Percentiles rank a stretch among this genome's conserved stretches.
These are phyloP conservation scores for Brachynemurus nebulosus DNA, from an alignment of 2,888 invertebrate species.

Conservation along the genomic window DNA sequence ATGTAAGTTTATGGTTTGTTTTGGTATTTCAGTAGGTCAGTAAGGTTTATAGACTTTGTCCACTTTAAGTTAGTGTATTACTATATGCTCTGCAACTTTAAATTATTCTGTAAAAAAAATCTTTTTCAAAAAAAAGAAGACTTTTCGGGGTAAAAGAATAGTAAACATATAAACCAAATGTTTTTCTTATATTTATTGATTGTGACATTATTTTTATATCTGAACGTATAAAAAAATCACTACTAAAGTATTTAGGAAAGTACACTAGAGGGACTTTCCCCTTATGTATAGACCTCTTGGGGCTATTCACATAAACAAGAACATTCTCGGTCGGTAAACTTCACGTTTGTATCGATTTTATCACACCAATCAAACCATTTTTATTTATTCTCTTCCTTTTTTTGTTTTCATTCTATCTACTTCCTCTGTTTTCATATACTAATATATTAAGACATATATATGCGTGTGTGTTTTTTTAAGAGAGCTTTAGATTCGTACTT, in stretches of 20 bases:
- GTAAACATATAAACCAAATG: constrained; percentile 1
- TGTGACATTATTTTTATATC: background rate
- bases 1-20: constrained; percentile 26
- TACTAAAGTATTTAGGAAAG: constrained; percentile 29
- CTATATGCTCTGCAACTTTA: too few relatives aligned
- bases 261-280: constrained; percentile 28
- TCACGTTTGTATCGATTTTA: constrained; percentile 1
- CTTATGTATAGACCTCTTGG: constrained; percentile 5
- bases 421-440: background rate
- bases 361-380: background rate
- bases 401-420: background rate
- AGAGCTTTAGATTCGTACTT: too few relatives aligned
- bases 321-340: constrained; percentile 2
- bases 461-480: too few relatives aligned
- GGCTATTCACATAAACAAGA: constrained; percentile 4
- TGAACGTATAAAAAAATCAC: too few relatives aligned
- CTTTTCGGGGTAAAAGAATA: too few relatives aligned
- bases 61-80: too few relatives aligned
- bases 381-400: background rate
- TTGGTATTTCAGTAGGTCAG: constrained; percentile 25
- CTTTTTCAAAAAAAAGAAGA: too few relatives aligned
- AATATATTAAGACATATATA: too few relatives aligned
- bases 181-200: too few relatives aligned
- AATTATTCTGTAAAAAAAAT: too few relatives aligned
- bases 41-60: too few relatives aligned